Base-by-base conservation (phyloP, 2,797 vertebrate species). In the Sebastes oblongus region DNA sequence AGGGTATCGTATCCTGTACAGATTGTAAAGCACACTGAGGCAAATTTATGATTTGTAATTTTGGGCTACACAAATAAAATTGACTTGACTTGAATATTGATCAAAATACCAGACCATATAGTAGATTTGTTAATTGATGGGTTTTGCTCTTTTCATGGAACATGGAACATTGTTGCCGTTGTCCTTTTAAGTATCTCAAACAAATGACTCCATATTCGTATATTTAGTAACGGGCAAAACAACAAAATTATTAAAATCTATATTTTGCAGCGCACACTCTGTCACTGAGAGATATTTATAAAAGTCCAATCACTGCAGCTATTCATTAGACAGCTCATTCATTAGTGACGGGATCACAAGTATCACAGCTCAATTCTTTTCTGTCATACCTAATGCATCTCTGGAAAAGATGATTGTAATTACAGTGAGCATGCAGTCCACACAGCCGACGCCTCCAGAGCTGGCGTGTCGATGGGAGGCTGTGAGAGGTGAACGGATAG, bases 401-500 rank as follows among this genome's bases (percentile, higher is more conserved):
- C 79, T 61, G 81, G 66, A 65, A 84, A 68, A 82, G 76, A 89
- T 85, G 93, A 93, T 75, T 76, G 82, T 94, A 93, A 94, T 94
- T 90, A 87, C 72, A 88, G 81, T 27, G 8, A 88, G 83, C 83
- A 3, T 1, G 72, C 87, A 77, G 89, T 89, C 88, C 83, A 92
- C 86, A 91, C 88, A 83, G 88, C 27, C 69, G 42, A 81, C 70
- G 80, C 81, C 88, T 86, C 66, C 73, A 11, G 68, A 82, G 79
- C 86, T 7, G 76, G 16, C 16, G 70, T 82, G 89, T 93, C 87
- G 83, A 91, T 88, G 80, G 67, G 75, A 88, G 78, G 81, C 82
- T 77, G 83, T 66, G 18, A 50, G 90, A 91, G 91, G 91, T 87
- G 89, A 94, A 84, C 9, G 82, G 92, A 92, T 90, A 91, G 87